These are phyloP conservation scores for Lissonota sp. DNA, from an alignment of 2,888 invertebrate genomes.

Conservation along the genomic window DNA sequence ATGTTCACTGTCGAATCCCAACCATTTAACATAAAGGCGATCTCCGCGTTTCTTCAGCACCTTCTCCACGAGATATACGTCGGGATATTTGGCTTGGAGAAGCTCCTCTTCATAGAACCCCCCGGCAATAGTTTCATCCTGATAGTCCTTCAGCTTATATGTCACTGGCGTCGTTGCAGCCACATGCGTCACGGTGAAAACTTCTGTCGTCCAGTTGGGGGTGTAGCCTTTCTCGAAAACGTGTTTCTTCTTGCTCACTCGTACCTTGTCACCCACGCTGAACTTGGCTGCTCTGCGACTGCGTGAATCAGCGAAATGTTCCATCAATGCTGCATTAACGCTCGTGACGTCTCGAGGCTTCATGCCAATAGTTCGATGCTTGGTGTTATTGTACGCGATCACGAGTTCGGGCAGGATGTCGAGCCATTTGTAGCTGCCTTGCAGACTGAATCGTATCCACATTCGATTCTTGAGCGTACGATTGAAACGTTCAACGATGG, in stretches of 20 bases:
- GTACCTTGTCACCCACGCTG: slow-evolving; percentile 75
- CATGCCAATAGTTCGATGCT: slow-evolving; percentile 78
- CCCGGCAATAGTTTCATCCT: no score
- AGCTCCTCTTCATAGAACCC: no score
- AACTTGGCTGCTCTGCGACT: slow-evolving; percentile 47
- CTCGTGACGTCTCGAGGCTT: slow-evolving; percentile 73
- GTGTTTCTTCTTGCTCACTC: slow-evolving; percentile 74
- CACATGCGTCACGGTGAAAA: no score
- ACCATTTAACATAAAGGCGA: no score
- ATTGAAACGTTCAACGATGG: slow-evolving; percentile 75
- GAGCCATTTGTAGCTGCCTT: slow-evolving; percentile 63
- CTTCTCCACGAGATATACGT: no score
- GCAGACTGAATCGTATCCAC: slow-evolving; percentile 59
- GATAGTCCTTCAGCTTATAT: no score
- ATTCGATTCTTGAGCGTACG: slow-evolving; percentile 63
- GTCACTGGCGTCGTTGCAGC: no score
- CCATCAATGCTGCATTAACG: slow-evolving; percentile 59
- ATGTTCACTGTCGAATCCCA: no score
- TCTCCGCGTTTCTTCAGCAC: no score
- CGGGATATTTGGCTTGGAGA: no score
- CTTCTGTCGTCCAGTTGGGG: no score
- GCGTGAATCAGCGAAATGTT: slow-evolving; percentile 1
- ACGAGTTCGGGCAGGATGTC: slow-evolving; percentile 56
- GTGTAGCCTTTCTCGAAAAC: no score
- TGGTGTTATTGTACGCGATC: slow-evolving; percentile 73